These are phyloP conservation scores for Diaperis boleti DNA, from an alignment of 2,888 invertebrate species.

Conservation along the genomic window DNA sequence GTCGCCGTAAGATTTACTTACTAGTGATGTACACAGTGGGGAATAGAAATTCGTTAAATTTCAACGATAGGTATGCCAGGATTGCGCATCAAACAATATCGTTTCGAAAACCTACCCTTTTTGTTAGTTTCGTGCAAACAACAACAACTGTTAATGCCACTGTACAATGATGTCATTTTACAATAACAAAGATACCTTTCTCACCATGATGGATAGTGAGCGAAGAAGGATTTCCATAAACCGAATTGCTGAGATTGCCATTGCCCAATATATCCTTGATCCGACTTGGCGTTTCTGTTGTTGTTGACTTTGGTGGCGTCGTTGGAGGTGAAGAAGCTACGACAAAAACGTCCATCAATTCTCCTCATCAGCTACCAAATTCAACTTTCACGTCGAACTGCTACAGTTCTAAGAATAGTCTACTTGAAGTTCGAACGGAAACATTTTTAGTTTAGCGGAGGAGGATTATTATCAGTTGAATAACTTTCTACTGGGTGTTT, in stretches of 20 bases:
- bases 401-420: not conserved
- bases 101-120: too few species aligned
- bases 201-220: conserved; percentile 72
- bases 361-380: conserved; percentile 38
- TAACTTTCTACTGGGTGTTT: too few species aligned
- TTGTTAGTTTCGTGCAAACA: conserved; percentile 39
- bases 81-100: too few species aligned
- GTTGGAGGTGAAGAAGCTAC: conserved; percentile 85
- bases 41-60: too few species aligned
- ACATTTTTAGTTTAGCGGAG: not conserved
- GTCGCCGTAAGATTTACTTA: too few species aligned
- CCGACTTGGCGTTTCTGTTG: conserved; percentile 71
- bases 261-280: conserved; percentile 65
- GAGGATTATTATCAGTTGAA: too few species aligned
- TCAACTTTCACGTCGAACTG: conserved; percentile 22
- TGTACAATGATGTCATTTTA: conserved; percentile 17
- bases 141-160: conserved; percentile 41
- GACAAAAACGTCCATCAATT: conserved; percentile 60
- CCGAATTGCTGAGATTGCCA: conserved; percentile 71
- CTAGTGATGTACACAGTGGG: too few species aligned
- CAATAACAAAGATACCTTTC: conserved; percentile 66
- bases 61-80: too few species aligned
- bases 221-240: conserved; percentile 75
- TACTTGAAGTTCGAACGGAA: not conserved
- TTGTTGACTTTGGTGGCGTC: conserved; percentile 82